Percentiles rank a stretch among this genome's conserved stretches.
These are phyloP conservation scores for Azorinus chamasolen DNA, from an alignment of 2,888 invertebrate genomes.

Conservation along the genomic window DNA sequence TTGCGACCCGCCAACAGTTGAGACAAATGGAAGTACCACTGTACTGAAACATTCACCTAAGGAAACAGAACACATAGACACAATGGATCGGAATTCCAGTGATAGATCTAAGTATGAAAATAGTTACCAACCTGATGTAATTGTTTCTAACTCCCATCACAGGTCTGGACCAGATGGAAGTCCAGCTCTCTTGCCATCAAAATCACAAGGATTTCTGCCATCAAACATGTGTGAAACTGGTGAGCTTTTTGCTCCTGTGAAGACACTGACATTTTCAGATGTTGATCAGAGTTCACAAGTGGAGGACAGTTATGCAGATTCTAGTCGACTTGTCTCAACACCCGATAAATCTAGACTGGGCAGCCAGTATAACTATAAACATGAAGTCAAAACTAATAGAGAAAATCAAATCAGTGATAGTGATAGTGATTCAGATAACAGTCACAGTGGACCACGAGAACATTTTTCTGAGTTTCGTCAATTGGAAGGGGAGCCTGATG, in stretches of 20 bases:
- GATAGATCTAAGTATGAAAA: slow-evolving; percentile 2
- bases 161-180: slow-evolving; percentile 72
- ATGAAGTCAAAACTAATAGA: neutral
- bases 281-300: slow-evolving; percentile 68
- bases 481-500: slow-evolving; percentile 56
- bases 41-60: neutral
- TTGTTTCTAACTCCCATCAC: slow-evolving; percentile 54
- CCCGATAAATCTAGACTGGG: slow-evolving; percentile 22
- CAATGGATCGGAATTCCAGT: neutral
- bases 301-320: slow-evolving; percentile 58
- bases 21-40: neutral
- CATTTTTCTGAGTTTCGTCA: slow-evolving; percentile 54
- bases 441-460: slow-evolving; percentile 17
- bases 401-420: slow-evolving; percentile 4
- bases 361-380: neutral
- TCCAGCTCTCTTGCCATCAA: slow-evolving; percentile 62
- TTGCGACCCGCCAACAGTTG: neutral
- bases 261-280: slow-evolving; percentile 69
- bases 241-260: slow-evolving; percentile 68
- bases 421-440: slow-evolving; percentile 38
- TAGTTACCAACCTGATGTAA: slow-evolving; percentile 55
- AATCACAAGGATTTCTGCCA: slow-evolving; percentile 55
- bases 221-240: slow-evolving; percentile 64
- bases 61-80: neutral
- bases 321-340: slow-evolving; percentile 60